phyloP scores from a whole-genome alignment of 2,797 vertebrate species.

The Sandelia bainsii region DNA sequence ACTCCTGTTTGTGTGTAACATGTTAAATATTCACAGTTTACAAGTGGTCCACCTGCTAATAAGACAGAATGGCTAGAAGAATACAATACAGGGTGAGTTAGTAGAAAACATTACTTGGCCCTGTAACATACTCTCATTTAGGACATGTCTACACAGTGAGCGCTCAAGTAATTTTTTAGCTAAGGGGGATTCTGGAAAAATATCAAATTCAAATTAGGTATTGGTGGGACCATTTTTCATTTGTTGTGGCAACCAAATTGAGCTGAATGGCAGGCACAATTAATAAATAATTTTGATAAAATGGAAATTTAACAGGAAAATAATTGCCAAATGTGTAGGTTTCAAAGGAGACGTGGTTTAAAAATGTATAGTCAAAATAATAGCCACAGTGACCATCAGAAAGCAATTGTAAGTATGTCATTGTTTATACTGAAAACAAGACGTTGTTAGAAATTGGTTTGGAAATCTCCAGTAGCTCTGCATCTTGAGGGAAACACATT shows the following conservation, averaged over 20 bases:
- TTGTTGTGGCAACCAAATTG: constrained; percentile 2
- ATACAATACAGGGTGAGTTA: constrained; percentile 19
- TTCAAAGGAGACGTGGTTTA: background rate
- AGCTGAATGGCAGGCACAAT: constrained; percentile 3
- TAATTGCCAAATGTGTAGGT: background rate
- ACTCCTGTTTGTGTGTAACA: no score
- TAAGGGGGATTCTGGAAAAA: constrained; percentile 41
- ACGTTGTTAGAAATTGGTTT: constrained; percentile 34
- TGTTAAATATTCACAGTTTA: background rate
- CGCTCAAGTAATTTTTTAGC: constrained; percentile 55
- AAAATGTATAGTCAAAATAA: background rate
- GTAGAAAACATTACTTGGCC: constrained; percentile 52
- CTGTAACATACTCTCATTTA: constrained; percentile 42
- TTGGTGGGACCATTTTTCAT: constrained; percentile 8
- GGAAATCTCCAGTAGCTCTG: constrained; percentile 26
- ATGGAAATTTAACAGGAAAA: background rate
- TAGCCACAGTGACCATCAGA: constrained; percentile 18
- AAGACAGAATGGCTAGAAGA: background rate
- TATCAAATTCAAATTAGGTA: constrained; percentile 1
- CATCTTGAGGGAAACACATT: constrained; percentile 44
- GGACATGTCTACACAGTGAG: constrained; percentile 54
- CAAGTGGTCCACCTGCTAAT: background rate
- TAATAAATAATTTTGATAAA: background rate
- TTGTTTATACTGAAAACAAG: constrained; percentile 23
- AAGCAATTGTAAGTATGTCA: constrained; percentile 14